A percentile compares a stretch with the other conserved stretches of the same genome.
Conservation (phyloP, 1,140 invertebrate species). For the Heliconius melpomene region DNA sequence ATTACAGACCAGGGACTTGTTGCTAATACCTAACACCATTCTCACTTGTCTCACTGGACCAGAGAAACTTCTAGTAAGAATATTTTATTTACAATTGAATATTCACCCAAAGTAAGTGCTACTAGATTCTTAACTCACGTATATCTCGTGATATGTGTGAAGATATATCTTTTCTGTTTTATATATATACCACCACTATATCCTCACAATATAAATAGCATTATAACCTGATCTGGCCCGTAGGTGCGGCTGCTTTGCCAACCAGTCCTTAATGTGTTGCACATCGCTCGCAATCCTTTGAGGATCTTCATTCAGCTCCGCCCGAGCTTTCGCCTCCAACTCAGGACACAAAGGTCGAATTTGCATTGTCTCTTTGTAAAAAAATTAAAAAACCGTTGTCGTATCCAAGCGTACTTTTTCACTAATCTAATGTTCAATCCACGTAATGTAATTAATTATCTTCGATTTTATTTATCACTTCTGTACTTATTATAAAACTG, state of each 20-base stretch:
- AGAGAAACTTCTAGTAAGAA: too few species aligned
- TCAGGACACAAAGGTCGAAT: constrained; percentile 45
- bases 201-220: neutral
- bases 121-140: too few species aligned
- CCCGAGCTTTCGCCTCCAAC: constrained; percentile 77
- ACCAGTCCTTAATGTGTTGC: constrained; percentile 83
- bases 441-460: constrained; percentile 14
- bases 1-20: too few species aligned
- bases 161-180: too few species aligned
- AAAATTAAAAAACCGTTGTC: neutral
- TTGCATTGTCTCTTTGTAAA: constrained; percentile 31
- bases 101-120: too few species aligned
- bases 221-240: constrained; percentile 60
- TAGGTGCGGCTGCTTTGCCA: constrained; percentile 84
- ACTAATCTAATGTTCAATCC: constrained; percentile 6
- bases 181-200: neutral
- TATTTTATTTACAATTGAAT: too few species aligned
- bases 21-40: too few species aligned
- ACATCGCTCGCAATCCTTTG: constrained; percentile 81
- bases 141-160: too few species aligned
- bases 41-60: too few species aligned
- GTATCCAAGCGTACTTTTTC: neutral
- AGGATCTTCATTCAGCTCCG: constrained; percentile 84
- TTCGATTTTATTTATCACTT: neutral
- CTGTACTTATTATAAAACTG: neutral